phyloP scores from a whole-genome alignment of 2,888 invertebrate species.

The Panorpa germanica region DNA sequence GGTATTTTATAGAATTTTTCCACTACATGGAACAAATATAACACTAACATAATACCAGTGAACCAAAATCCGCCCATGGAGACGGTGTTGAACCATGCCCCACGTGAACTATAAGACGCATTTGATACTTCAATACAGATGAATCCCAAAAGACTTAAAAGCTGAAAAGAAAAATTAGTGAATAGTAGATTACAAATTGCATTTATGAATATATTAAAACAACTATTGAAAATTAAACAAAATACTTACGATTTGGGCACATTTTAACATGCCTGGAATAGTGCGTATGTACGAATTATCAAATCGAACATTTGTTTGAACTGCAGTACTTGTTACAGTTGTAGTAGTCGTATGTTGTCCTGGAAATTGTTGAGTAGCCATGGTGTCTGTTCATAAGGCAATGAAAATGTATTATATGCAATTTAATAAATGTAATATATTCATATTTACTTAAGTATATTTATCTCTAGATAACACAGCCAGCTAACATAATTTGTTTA shows the following conservation, averaged over 20 bases:
- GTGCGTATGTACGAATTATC: conserved; percentile 52
- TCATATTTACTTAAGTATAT: too few species aligned
- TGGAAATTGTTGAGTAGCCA: too few species aligned
- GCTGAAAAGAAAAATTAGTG: conserved; percentile 27
- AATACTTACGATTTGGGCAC: conserved; percentile 50
- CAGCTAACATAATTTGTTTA: too few species aligned
- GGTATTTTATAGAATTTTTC: conserved; percentile 73
- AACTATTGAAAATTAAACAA: conserved; percentile 3
- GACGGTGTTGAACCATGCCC: conserved; percentile 57
- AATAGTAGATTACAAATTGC: not conserved
- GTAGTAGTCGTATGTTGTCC: conserved; percentile 61
- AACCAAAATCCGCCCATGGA: conserved; percentile 76
- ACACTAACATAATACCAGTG: conserved; percentile 53
- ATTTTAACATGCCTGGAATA: conserved; percentile 58
- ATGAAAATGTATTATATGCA: too few species aligned
- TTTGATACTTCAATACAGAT: conserved; percentile 54
- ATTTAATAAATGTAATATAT: too few species aligned
- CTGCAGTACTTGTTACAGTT: conserved; percentile 42
- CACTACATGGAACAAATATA: conserved; percentile 71
- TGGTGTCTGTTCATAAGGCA: too few species aligned
- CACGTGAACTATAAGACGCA: conserved; percentile 29
- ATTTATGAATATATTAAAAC: conserved; percentile 1
- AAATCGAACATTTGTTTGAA: conserved; percentile 55
- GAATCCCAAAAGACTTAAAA: conserved; percentile 54
- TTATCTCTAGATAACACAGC: too few species aligned